Base-by-base conservation (phyloP, 1,140 invertebrate genomes). In the Bathynomus jamesi region DNA sequence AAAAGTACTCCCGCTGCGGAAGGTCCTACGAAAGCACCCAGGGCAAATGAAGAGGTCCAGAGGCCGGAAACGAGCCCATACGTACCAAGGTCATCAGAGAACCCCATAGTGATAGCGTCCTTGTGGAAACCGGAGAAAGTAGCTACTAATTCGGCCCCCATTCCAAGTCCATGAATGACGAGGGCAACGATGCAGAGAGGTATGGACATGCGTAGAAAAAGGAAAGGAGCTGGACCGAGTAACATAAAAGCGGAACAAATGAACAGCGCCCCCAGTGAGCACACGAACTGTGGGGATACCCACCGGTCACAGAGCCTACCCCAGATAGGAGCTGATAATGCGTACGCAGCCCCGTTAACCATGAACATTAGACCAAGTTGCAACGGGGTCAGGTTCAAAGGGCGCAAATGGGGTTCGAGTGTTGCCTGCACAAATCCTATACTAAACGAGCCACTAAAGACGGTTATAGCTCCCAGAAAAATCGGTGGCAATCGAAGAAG, bases 341-440 rank as follows among this genome's bases (percentile, higher is more conserved):
- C 92, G 81, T 95, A 95, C 11, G 89, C 87, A 0, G 89, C 92
- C 3, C 93, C 92, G 78, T 92, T 93, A 60, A 95, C 89, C 17
- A 95, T 87, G 81, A 95, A 95, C 87, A 94, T 90, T 17, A 93
- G 80, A 0, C 93, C 93, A 29, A 94, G 82, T 7, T 91, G 79
- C 8, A 92, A 85, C 0, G 91, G 90, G n/a, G 78, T 88, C 66
- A 94, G 82, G 13, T 87, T 79, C 78, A 94, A 87, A 82, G 88
- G 87, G 74, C 91, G 80, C 11, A 94, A 80, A 84, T 93, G 91
- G 1, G 91, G 91, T 78, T 93, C 91, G 4, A 94, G 82, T 0
- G 90, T 92, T 0, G 91, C 91, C 79, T 89, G 87, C 2, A 92
- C 81, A 81, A 93, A 93, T 67, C 91, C 90, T 53, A 93, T 91